Conservation (phyloP, 2,888 invertebrate genomes). For the Sceliomorpha sp. region DNA sequence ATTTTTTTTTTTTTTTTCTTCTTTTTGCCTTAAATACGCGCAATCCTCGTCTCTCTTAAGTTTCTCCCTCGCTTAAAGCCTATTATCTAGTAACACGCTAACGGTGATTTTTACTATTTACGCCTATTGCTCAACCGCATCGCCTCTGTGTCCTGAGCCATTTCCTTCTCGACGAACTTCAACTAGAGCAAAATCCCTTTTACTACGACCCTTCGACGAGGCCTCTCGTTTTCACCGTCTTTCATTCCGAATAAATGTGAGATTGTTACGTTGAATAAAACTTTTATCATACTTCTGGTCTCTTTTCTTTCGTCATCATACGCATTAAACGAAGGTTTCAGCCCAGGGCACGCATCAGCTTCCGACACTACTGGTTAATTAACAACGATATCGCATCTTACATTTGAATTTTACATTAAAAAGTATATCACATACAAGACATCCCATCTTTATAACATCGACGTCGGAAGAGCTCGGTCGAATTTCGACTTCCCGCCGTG, state of each 20-base stretch:
- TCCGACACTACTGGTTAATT: constrained; percentile 60
- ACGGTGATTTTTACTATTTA: too few species aligned
- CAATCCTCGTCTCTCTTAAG: constrained; percentile 24
- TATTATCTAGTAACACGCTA: constrained; percentile 11
- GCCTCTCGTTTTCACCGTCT: constrained; percentile 13
- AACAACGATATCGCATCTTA: constrained; percentile 65
- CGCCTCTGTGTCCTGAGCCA: constrained; percentile 63
- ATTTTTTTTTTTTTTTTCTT: constrained; percentile 58
- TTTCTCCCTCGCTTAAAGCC: constrained; percentile 14
- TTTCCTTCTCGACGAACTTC: too few species aligned
- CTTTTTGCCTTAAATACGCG: constrained; percentile 19
- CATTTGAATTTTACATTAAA: constrained; percentile 69
- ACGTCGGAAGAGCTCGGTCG: constrained; percentile 69
- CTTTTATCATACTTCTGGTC: constrained; percentile 10
- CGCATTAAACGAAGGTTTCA: not conserved
- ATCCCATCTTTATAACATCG: constrained; percentile 67
- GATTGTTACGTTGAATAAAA: constrained; percentile 6
- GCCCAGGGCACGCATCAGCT: constrained; percentile 63
- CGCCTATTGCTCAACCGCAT: constrained; percentile 38
- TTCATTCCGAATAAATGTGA: not conserved
- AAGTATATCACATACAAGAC: constrained; percentile 73
- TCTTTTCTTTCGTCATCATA: constrained; percentile 3
- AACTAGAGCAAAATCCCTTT: too few species aligned
- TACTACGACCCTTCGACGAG: too few species aligned
- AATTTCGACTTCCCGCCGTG: constrained; percentile 40